Conservation (phyloP, 2,888 invertebrate genomes). For the Biston stratarius region DNA sequence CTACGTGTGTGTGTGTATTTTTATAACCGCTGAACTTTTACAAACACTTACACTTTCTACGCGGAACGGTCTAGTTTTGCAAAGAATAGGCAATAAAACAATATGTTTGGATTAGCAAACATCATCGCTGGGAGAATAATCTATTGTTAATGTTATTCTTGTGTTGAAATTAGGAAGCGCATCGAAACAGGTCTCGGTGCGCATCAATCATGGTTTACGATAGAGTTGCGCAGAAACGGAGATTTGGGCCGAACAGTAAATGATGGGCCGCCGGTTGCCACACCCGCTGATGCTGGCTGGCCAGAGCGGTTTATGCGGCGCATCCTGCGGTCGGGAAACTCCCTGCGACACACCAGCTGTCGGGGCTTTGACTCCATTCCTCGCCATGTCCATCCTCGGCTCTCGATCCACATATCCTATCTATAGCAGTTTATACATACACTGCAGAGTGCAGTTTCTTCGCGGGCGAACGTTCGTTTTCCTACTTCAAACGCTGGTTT, state of each 20-base stretch:
- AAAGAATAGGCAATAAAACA: conserved; percentile 15
- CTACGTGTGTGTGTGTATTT: conserved; percentile 28
- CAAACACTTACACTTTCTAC: not conserved
- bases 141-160: conserved; percentile 2
- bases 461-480: not conserved
- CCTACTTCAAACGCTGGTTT: not conserved
- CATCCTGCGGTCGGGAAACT: conserved; percentile 37
- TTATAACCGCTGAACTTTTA: conserved; percentile 14
- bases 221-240: conserved; percentile 26
- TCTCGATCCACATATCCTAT: conserved; percentile 25
- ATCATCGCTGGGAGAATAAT: conserved; percentile 30
- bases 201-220: conserved; percentile 32
- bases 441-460: not conserved
- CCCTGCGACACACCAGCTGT: conserved; percentile 20
- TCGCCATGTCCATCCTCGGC: conserved; percentile 27
- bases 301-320: conserved; percentile 39
- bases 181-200: conserved; percentile 17
- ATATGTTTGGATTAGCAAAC: conserved; percentile 16
- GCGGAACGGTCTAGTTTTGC: not conserved
- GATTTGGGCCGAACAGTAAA: conserved; percentile 44
- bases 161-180: conserved; percentile 37
- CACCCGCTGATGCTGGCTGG: conserved; percentile 28
- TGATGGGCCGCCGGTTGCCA: conserved; percentile 39
- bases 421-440: conserved; percentile 11
- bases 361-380: conserved; percentile 32